Conservation (phyloP, 2,797 vertebrate species). For the Tangara arthus region DNA sequence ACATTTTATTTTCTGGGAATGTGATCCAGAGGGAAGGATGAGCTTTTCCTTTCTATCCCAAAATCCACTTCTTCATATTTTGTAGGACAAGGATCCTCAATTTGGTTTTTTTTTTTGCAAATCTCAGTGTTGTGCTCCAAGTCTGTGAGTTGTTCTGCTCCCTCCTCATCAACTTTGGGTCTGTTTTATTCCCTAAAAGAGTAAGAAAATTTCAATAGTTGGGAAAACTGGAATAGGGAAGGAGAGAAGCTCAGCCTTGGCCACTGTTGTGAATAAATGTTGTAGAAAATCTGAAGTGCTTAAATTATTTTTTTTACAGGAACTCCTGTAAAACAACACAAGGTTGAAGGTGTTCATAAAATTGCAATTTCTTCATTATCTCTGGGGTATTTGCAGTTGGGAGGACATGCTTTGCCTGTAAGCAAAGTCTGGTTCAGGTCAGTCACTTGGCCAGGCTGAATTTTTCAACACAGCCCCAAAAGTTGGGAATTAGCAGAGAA, state of each 20-base stretch:
- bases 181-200: conserved; percentile 58
- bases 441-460: not conserved
- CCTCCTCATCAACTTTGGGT: not conserved
- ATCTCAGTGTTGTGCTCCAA: not conserved
- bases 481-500: not conserved
- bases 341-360: not conserved
- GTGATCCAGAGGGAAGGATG: not conserved
- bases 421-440: not conserved
- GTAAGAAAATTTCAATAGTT: conserved; percentile 20
- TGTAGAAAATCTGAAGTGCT: conserved; percentile 31
- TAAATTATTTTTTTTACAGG: not conserved
- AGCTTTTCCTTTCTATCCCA: not conserved
- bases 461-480: not conserved
- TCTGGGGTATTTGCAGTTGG: not conserved
- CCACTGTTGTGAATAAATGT: not conserved
- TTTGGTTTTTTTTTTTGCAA: not conserved
- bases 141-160: not conserved
- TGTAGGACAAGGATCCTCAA: fast-evolving
- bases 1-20: not conserved
- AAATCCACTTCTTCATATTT: not conserved
- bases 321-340: conserved; percentile 19
- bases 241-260: conserved; percentile 33
- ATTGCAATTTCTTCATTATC: not conserved
- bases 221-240: not conserved
- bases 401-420: not conserved